A percentile compares a stretch with the other conserved stretches of the same genome.
These are phyloP conservation scores for Papilio demoleus DNA, from an alignment of 2,888 invertebrate species.

Conservation along the genomic window DNA sequence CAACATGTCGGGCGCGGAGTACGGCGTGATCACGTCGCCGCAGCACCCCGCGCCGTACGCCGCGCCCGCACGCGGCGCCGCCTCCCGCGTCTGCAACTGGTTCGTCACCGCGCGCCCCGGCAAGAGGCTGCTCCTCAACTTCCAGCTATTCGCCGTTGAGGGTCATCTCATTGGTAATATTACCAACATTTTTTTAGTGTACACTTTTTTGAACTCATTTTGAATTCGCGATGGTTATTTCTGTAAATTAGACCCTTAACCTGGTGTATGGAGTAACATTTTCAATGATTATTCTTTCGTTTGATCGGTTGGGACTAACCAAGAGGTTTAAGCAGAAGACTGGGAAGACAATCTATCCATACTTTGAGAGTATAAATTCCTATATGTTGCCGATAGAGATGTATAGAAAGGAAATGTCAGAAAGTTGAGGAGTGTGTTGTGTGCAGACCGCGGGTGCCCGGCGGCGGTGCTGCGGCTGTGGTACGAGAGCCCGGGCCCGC, in stretches of 20 bases:
- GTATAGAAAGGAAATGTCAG: neutral
- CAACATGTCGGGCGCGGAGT: constrained; percentile 93
- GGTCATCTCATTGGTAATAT: constrained; percentile 92
- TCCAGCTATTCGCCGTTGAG: constrained; percentile 96
- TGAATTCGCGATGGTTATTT: no score
- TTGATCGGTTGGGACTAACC: no score
- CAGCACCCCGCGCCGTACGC: constrained; percentile 96
- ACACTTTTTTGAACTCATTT: neutral
- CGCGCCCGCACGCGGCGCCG: constrained; percentile 89
- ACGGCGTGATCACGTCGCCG: constrained; percentile 93
- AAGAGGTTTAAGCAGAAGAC: no score
- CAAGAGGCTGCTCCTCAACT: constrained; percentile 94
- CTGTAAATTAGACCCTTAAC: neutral
- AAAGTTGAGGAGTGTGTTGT: neutral
- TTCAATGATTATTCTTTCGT: no score
- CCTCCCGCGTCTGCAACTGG: constrained; percentile 98
- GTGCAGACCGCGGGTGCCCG: constrained; percentile 93
- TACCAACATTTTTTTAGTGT: neutral
- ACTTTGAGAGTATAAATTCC: neutral
- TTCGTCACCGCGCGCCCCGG: constrained; percentile 94
- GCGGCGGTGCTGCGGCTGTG: constrained; percentile 95
- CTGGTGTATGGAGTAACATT: neutral
- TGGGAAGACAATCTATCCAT: neutral
- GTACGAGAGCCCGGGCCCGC: constrained; percentile 91
- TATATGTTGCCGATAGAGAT: neutral